These are phyloP conservation scores for Cantharis nigra DNA, from an alignment of 2,888 invertebrate species.

Conservation along the genomic window DNA sequence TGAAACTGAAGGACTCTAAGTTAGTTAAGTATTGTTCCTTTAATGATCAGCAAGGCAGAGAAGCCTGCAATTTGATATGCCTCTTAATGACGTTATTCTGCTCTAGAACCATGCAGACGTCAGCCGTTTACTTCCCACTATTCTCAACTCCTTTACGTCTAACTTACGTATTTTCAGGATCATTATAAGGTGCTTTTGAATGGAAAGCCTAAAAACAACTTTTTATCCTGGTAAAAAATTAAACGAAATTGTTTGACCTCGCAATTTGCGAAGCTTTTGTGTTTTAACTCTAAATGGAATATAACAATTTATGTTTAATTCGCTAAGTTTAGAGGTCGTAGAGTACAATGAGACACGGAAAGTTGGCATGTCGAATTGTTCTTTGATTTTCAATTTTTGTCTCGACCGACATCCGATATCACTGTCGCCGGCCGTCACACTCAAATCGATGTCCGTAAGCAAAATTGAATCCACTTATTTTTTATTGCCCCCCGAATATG, in stretches of 20 bases:
- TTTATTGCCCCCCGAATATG: not conserved
- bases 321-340: not conserved
- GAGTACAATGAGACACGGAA: conserved; percentile 24
- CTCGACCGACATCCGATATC: conserved; percentile 34
- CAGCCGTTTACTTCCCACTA: conserved; percentile 20
- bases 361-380: conserved; percentile 35
- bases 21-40: conserved; percentile 38
- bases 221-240: not conserved
- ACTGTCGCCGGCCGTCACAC: conserved; percentile 34
- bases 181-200: conserved; percentile 10
- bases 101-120: conserved; percentile 17
- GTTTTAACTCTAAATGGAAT: not conserved
- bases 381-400: conserved; percentile 30
- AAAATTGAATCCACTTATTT: conserved; percentile 1
- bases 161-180: conserved; percentile 1
- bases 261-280: not conserved
- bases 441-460: conserved; percentile 33
- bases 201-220: not conserved
- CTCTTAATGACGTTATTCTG: conserved; percentile 37
- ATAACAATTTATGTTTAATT: not conserved
- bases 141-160: not conserved
- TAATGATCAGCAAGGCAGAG: conserved; percentile 36
- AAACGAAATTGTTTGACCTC: not conserved
- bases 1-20: conserved; percentile 25
- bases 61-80: conserved; percentile 37